Base-by-base conservation (phyloP, 2,888 invertebrate genomes). In the Lampropteryx suffumata region DNA sequence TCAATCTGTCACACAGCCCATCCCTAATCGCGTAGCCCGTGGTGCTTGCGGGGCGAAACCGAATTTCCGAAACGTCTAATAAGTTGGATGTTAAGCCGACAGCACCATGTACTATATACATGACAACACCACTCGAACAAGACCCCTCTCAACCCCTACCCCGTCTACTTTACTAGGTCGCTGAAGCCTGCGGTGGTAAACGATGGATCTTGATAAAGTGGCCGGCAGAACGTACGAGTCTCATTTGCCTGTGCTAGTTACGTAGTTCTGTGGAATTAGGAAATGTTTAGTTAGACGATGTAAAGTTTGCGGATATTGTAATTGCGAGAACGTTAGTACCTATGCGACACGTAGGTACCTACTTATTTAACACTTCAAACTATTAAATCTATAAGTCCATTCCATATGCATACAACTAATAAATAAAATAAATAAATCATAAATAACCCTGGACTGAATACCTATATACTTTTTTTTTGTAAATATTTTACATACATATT, bases 41-140 rank as follows among this genome's bases (percentile, higher is more conserved):
- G 80, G 76, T 80, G 79, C 80, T 82, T 79, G 81, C 79, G 79
- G 78, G 80, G 84, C 80, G 75, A 86, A 87, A 88, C 87, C 86
- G 84, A 87, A 88, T 88, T 88, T 88, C 87, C 86, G 85, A 86
- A 88, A 86, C 81, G 86, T 89, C 87, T 89, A 89, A 89, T 89
- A 88, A 89, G 86, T 88, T 87, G 86, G 84, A 84, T 88, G 86
- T 85, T 84, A 87, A 86, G 77, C 80, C 73, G 76, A 83, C 84
- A 81, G 80, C 75, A 76, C 71, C 76, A 73, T 78, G 75, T 78
- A 79, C 78, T 80, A 82, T 81, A 77, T 84, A 82, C 79, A 75
- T 76, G 82, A 79, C 79, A 74, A 71, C 61, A 67, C 84, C 84
- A 80, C 55, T 60, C 44, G 55, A 59, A 40, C 54, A 41, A 70